Base-by-base conservation (phyloP, 1,140 invertebrate species). In the Eumeta japonica region DNA sequence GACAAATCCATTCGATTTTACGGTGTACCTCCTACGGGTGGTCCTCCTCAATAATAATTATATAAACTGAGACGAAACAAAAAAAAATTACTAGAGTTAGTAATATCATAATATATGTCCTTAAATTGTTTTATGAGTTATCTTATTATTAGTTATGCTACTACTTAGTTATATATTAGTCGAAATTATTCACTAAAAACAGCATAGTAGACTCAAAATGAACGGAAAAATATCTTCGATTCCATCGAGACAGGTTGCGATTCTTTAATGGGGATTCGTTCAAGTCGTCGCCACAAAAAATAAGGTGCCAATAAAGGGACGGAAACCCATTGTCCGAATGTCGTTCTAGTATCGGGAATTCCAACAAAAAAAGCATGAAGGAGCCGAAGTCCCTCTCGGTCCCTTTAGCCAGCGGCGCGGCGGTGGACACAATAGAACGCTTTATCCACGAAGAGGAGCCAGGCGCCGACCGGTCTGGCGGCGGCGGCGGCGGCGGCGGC, bases 231-330 rank as follows among this genome's bases (percentile, higher is more conserved):
- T 7, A 24, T 24, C 20, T 24, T 24, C 20, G 20, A 10, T 13
- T 7, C 4, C 28, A 28, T 15, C 48, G 45, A 43, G 61, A 67
- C 68, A 74, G 66, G 66, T 74, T 74, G 55, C 55, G 46, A 62
- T 63, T 61, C 58, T 62, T 51, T 50, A 57, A 53, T 57, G 58
- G 64, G 54, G 57, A 7, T 60, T 61, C 61, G 60, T 73, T 67
- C 60, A 56, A 62, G 38, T 43, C 48, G 39, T 5, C 35, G 19
- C 63, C 62, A 66, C 28, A 71, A 74, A 74, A 74, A 62, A 41
- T 66, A 62, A 70, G 70, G 66, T 74, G 70, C 66, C 63, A 74
- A 74, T 74, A 74, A 71, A 74, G 55, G 68, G 66, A 74, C 68
- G 68, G 68, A 74, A 74, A 71, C 62, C 60, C 58, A 65, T 74